phyloP scores from a whole-genome alignment of 1,140 invertebrate species.

The Globodera rostochiensis region DNA sequence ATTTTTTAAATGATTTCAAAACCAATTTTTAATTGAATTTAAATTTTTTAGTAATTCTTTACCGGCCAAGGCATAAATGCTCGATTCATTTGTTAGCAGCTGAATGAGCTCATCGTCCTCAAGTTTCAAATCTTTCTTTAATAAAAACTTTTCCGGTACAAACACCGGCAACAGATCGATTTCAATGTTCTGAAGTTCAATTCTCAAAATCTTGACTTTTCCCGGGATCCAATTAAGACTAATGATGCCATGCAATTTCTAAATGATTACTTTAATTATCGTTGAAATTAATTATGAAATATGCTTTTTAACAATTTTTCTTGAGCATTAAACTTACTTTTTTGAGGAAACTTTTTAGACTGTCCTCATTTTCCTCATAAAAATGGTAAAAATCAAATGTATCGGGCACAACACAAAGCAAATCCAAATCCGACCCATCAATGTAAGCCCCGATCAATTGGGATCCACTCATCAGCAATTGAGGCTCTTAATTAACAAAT shows the following conservation, averaged over 20 bases:
- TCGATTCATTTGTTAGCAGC: not conserved
- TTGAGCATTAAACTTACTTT: not conserved
- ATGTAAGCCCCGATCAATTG: not conserved
- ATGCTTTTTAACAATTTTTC: not conserved
- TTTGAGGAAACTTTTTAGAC: not conserved
- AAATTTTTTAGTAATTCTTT: too few species aligned
- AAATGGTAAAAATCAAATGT: not conserved
- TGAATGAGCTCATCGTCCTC: not conserved
- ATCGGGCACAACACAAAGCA: not conserved
- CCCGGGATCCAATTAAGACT: not conserved
- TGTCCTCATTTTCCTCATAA: not conserved
- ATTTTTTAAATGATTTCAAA: too few species aligned
- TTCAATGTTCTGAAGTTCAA: not conserved
- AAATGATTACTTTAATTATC: not conserved
- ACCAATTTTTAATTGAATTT: too few species aligned
- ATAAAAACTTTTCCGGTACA: not conserved
- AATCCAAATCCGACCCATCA: not conserved
- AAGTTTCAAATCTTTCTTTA: not conserved
- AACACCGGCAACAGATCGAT: not conserved
- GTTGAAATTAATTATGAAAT: too few species aligned
- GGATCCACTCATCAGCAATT: not conserved
- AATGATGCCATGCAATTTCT: not conserved
- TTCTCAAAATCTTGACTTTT: not conserved
- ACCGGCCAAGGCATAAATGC: not conserved
- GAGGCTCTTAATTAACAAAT: not conserved